These are phyloP conservation scores for Hyles euphorbiae DNA, from an alignment of 1,140 invertebrate genomes.

Conservation along the genomic window DNA sequence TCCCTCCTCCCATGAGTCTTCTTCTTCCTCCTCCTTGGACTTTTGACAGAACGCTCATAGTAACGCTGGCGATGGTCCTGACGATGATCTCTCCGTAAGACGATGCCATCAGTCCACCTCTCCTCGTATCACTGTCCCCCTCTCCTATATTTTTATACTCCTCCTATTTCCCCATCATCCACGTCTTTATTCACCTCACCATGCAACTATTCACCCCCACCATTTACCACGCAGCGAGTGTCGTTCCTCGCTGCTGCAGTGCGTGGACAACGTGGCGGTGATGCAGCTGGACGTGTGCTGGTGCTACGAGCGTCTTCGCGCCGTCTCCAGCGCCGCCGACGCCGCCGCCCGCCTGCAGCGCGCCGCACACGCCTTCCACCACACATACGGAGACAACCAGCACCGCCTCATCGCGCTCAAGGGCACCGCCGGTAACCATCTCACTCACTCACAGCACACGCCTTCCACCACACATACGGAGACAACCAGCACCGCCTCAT, in stretches of 20 bases:
- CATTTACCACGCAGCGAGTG: slow-evolving; percentile 75
- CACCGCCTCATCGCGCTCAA: slow-evolving; percentile 82
- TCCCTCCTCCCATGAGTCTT: too few species aligned
- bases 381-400: slow-evolving; percentile 83
- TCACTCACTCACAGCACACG: not conserved
- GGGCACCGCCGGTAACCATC: slow-evolving; percentile 74
- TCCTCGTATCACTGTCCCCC: too few species aligned
- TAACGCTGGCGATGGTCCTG: too few species aligned
- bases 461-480: too few species aligned
- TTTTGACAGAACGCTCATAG: too few species aligned
- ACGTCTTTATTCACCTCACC: too few species aligned
- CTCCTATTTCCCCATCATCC: too few species aligned
- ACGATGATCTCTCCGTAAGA: too few species aligned
- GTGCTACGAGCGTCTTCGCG: slow-evolving; percentile 87
- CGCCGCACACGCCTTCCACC: slow-evolving; percentile 81
- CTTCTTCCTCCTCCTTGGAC: too few species aligned
- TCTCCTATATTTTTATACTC: too few species aligned
- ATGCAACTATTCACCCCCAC: not conserved
- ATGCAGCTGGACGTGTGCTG: slow-evolving; percentile 89
- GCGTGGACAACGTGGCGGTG: slow-evolving; percentile 88
- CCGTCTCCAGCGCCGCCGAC: slow-evolving; percentile 76
- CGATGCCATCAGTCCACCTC: too few species aligned
- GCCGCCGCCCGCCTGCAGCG: slow-evolving; percentile 79
- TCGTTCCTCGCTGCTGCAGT: slow-evolving; percentile 79
- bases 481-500: too few species aligned